phyloP scores from a whole-genome alignment of 2,888 invertebrate genomes.

The Thymelicus acteon region DNA sequence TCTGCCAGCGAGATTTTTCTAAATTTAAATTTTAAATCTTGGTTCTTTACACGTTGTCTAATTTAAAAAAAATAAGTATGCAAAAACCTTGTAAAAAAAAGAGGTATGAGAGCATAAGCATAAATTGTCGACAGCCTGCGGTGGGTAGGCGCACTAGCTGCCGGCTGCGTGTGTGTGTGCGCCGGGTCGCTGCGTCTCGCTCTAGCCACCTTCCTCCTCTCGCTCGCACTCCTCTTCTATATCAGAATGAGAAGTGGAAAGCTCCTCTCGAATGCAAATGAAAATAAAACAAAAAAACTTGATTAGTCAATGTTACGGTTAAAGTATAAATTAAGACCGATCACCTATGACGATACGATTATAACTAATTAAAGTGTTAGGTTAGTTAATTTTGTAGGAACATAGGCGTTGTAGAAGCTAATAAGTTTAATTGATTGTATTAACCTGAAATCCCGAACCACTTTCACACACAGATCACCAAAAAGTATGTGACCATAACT shows the following conservation, averaged over 20 bases:
- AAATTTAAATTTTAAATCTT: neutral
- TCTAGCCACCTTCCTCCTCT: slow-evolving; percentile 68
- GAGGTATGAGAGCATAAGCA: neutral
- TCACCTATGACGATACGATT: neutral
- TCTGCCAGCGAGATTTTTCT: neutral
- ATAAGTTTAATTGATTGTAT: too few species aligned
- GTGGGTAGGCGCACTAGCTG: slow-evolving; percentile 62
- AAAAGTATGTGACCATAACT: too few species aligned
- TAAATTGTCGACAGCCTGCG: slow-evolving; percentile 55
- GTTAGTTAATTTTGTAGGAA: neutral
- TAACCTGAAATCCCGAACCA: too few species aligned
- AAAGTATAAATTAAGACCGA: neutral
- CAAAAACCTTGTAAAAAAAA: neutral
- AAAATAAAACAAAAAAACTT: slow-evolving; percentile 9
- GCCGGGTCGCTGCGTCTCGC: slow-evolving; percentile 72
- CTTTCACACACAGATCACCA: too few species aligned
- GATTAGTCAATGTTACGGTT: neutral
- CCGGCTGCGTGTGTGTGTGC: slow-evolving; percentile 64
- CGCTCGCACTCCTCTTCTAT: slow-evolving; percentile 63
- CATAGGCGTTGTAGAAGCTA: neutral
- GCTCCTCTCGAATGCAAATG: slow-evolving; percentile 16
- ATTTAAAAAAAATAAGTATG: too few species aligned
- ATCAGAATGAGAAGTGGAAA: slow-evolving; percentile 45
- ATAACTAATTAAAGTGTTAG: too few species aligned
- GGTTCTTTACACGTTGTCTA: too few species aligned